phyloP scores from a whole-genome alignment of 2,888 invertebrate species.

The Pemphredon lugubris region DNA sequence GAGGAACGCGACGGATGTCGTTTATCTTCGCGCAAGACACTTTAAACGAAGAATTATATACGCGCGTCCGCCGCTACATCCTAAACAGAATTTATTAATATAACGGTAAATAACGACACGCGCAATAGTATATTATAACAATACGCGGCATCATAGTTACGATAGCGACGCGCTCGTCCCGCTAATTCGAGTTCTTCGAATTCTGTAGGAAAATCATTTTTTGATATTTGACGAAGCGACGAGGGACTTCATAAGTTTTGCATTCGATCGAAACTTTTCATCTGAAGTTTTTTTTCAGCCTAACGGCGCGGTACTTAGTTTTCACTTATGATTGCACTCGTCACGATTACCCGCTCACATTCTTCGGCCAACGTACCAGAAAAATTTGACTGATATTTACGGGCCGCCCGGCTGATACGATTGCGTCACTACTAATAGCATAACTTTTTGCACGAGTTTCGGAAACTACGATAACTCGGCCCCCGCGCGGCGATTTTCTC shows the following conservation, averaged over 20 bases:
- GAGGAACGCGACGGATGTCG: slow-evolving; percentile 31
- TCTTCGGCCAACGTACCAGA: slow-evolving; percentile 2
- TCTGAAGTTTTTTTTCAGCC: too few relatives aligned
- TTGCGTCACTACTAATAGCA: slow-evolving; percentile 48
- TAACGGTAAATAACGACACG: slow-evolving; percentile 20
- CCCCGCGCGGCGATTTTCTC: slow-evolving; percentile 17
- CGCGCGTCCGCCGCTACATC: slow-evolving; percentile 3
- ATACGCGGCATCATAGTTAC: slow-evolving; percentile 10
- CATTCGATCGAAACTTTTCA: too few relatives aligned
- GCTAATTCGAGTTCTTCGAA: background rate
- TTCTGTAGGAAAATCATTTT: background rate
- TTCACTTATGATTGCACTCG: too few relatives aligned
- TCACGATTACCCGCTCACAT: slow-evolving; percentile 4
- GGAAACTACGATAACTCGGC: slow-evolving; percentile 2
- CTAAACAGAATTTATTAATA: slow-evolving; percentile 57
- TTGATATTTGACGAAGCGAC: too few relatives aligned
- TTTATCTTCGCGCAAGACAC: slow-evolving; percentile 36
- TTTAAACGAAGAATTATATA: slow-evolving; percentile 54
- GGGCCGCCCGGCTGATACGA: slow-evolving; percentile 29
- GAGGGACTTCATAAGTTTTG: too few relatives aligned
- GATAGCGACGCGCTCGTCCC: background rate
- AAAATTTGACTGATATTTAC: slow-evolving; percentile 22
- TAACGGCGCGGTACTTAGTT: too few relatives aligned
- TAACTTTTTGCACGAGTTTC: slow-evolving; percentile 29
- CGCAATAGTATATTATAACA: background rate